Evolutionary conservation across 2,113 vertebrate species (phyloP).

Genomic region (Pygoscelis antarcticus): DNA sequence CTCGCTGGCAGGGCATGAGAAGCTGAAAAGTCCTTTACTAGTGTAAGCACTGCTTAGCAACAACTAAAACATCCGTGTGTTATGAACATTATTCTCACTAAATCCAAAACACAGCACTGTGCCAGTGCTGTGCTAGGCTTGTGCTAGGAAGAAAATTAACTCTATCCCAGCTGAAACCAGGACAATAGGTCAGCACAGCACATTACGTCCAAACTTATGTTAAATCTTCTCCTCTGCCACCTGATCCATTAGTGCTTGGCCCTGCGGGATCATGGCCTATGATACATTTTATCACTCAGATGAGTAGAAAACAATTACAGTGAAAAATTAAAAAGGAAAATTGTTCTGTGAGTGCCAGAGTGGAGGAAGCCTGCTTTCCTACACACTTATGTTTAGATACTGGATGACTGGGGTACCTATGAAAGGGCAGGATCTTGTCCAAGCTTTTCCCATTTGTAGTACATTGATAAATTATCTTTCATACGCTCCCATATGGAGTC

Average conservation of each 20-base stretch:
- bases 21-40: too few relatives aligned
- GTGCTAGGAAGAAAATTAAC: too few relatives aligned
- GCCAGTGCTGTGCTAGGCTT: too few relatives aligned
- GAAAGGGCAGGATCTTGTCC: neutral
- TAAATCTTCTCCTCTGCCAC: neutral
- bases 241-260: neutral
- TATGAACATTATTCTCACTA: too few relatives aligned
- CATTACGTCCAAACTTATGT: neutral
- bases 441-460: neutral
- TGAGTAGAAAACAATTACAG: neutral
- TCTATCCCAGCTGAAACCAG: too few relatives aligned
- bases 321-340: neutral
- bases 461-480: neutral
- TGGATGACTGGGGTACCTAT: neutral
- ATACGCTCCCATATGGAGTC: neutral
- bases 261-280: neutral
- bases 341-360: neutral
- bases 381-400: neutral
- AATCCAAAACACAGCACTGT: too few relatives aligned
- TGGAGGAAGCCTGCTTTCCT: neutral
- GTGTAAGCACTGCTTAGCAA: too few relatives aligned
- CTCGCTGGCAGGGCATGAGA: too few relatives aligned
- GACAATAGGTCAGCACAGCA: neutral
- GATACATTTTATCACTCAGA: neutral
- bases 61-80: too few relatives aligned